A percentile compares a stretch with the other conserved stretches of the same genome.
These are phyloP conservation scores for Enhydra lutris DNA, from an alignment of 2,113 vertebrate species.

Conservation along the genomic window DNA sequence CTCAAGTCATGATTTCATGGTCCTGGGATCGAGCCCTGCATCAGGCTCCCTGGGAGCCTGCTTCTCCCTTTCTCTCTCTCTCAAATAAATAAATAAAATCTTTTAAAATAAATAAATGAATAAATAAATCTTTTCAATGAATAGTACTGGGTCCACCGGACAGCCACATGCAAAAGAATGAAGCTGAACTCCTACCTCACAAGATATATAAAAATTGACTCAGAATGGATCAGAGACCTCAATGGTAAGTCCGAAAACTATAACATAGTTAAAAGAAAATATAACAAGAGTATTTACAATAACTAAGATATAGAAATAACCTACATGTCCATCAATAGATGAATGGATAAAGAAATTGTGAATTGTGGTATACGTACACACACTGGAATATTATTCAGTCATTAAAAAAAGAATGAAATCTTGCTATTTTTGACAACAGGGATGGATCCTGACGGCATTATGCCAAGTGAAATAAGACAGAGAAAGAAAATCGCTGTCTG, in stretches of 20 bases:
- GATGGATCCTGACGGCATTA: neutral
- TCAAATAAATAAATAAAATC: too few species aligned
- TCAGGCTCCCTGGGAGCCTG: too few species aligned
- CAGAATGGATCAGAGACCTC: neutral
- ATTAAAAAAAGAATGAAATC: neutral
- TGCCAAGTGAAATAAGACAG: neutral
- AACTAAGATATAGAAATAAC: neutral
- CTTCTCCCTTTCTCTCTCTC: too few species aligned
- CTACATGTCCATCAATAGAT: neutral
- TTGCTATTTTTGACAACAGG: neutral
- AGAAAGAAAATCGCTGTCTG: neutral
- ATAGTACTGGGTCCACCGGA: neutral
- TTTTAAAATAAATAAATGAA: too few species aligned
- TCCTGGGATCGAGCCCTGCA: too few species aligned
- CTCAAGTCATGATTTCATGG: too few species aligned
- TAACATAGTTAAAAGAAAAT: neutral
- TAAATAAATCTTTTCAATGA: neutral
- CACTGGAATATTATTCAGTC: neutral
- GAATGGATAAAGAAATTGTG: neutral
- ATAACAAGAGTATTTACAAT: neutral
- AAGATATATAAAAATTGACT: neutral
- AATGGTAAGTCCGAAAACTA: neutral
- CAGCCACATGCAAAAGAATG: neutral
- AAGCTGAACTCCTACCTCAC: neutral
- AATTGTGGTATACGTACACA: neutral